Base-by-base conservation (phyloP, 2,888 invertebrate species). In the Branchipolynoe longqiensis region DNA sequence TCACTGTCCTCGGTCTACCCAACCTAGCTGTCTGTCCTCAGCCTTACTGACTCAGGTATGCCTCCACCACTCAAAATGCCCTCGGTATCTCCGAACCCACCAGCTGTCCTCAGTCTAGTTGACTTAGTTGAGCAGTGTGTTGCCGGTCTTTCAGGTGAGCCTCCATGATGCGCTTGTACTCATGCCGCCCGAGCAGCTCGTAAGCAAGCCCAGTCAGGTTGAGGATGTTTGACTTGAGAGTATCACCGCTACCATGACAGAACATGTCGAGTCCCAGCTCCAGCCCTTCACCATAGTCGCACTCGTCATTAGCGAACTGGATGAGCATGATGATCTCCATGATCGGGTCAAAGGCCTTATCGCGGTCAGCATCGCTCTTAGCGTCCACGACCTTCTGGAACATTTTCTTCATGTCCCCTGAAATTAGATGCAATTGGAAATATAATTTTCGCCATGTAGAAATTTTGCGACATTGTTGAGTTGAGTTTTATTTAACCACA, bases 211-310 rank as follows among this genome's bases (percentile, higher is more conserved):
- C 95, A 40, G 98, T 94, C 89, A 97, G 95, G 87, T 95, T 95
- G 54, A 95, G 92, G 1, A 96, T 95, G 64, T 95, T 95, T 2
- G 94, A 94, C 92, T 98, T 96, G 28, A 98, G 95, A 87, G 95
- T 93, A 0, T 97, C 97, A 85, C 96, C 74, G 90, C 62, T 25
- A 3, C 94, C 93, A 83, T 90, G 96, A 87, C 96, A 96, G 92
- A 98, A 97, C 78, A 99, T 94, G 93, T 97, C 96, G 89, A 97
- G 96, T 0, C 98, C 98, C 56, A 97, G 94, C 93, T 99, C 98
- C 0, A 99, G 93, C 0, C 97, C 97, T 84, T 97, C 98, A 0
- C 98, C 99, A 94, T 98, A 98, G 93, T 99, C 98, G 92, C 97
- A 97, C 93, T 99, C 99, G 92, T 99, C 99, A 85, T 97, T 96